Percentiles rank a stretch among this genome's conserved stretches.
Evolutionary conservation across 2,888 invertebrate genomes (phyloP).

Genomic region (Drosophila mimica): DNA sequence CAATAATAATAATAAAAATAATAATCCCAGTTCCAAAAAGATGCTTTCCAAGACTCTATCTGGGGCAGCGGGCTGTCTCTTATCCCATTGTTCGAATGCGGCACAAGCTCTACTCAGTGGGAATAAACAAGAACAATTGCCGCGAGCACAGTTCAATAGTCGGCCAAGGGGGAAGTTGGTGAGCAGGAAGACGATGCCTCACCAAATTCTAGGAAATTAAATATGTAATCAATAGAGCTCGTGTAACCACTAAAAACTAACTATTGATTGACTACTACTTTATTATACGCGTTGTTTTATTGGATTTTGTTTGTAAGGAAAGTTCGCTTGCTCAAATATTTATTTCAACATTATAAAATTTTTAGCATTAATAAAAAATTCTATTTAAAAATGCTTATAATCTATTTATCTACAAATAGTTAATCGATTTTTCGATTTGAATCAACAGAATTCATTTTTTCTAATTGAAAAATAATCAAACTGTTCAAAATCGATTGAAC

Average conservation of each 20-base stretch:
- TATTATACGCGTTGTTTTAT: neutral
- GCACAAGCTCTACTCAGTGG: slow-evolving; percentile 30
- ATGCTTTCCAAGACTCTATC: slow-evolving; percentile 36
- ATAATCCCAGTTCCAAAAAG: slow-evolving; percentile 47
- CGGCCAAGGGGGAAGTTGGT: slow-evolving; percentile 2
- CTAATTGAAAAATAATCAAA: neutral
- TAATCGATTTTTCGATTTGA: neutral
- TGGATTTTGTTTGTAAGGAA: neutral
- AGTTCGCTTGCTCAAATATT: neutral
- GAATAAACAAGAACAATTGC: slow-evolving; percentile 32
- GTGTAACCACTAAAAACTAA: slow-evolving; percentile 10
- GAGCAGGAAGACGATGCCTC: slow-evolving; percentile 14
- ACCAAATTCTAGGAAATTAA: slow-evolving; percentile 19
- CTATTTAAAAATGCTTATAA: neutral
- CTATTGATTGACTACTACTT: slow-evolving; percentile 7
- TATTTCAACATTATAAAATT: neutral
- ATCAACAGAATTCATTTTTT: neutral
- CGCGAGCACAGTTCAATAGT: slow-evolving; percentile 14
- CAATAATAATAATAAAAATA: slow-evolving; percentile 42
- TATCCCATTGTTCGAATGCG: slow-evolving; percentile 34
- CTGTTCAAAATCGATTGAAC: neutral
- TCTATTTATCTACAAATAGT: neutral
- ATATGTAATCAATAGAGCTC: slow-evolving; percentile 10
- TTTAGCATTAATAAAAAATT: neutral
- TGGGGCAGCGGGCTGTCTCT: slow-evolving; percentile 55